Base-by-base conservation (phyloP, 92 coral and sea anemone genomes). In the Umimayanthus kanabou region DNA sequence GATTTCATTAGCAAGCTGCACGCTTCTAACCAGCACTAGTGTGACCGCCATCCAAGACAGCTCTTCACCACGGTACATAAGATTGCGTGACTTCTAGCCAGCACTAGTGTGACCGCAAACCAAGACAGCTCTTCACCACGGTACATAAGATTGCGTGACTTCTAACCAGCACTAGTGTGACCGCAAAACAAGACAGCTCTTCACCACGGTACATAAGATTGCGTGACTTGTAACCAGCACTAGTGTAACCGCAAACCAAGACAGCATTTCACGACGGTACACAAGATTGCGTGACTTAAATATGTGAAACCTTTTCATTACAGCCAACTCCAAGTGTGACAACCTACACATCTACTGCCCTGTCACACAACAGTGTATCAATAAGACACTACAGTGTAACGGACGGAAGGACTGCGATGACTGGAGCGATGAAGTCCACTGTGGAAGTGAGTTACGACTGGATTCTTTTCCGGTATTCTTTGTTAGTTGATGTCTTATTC, bases 351-450 rank as follows among this genome's bases (percentile, higher is more conserved):
- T 95, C 82, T 95, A 93, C 90, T 95, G 98, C 30, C 94, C 93
- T 16, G 85, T 79, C 18, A 39, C 55, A 22, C 65, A 67, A 76
- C 83, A 79, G 72, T 95, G 98, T 47, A 79, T 95, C 50, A 90
- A 93, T 91, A 93, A 87, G 87, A 90, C 96, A 5, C 53, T 93
- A 39, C 98, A 94, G 91, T 97, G 99, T 40, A 76, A 97, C 82
- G 91, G 91, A 33, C 77, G 58, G 57, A 50, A 47, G 33, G 96
- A 97, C 65, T 97, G 99, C 71, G 42, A 49, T 0, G 99, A 97
- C 80, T 87, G 87, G 66, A 94, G 96, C 71, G 99, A 97, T 58
- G 99, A 97, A 80, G 83, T 90, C 0, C 94, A 91, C 50, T 97
- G 99, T 55, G 73, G 93, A 85, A 77, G 94, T 89, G 89, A 16